Percentiles rank a stretch among this genome's conserved stretches.
These are phyloP conservation scores for Coregonus sp. DNA, from an alignment of 2,797 vertebrate genomes.

Conservation along the genomic window DNA sequence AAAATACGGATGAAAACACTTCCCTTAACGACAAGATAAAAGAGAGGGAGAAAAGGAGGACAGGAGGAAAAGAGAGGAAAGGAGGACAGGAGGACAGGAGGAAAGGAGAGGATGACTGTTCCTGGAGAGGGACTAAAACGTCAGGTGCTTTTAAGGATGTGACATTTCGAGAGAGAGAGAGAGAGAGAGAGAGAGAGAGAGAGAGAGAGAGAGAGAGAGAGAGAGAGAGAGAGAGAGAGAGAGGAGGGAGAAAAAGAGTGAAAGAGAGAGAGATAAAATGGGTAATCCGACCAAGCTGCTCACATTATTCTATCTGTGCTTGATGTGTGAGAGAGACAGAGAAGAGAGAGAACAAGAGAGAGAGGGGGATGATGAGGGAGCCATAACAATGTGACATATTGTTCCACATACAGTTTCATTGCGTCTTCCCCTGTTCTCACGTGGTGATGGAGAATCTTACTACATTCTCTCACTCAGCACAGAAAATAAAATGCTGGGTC, in stretches of 20 bases:
- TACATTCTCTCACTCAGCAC: background rate
- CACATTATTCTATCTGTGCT: too few relatives aligned
- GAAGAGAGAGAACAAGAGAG: slow-evolving; percentile 1
- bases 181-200: slow-evolving; percentile 10
- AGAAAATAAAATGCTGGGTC: background rate
- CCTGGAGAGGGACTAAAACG: background rate
- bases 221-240: too few relatives aligned
- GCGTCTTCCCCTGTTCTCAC: slow-evolving; percentile 23
- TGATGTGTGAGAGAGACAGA: too few relatives aligned
- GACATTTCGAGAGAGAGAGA: background rate
- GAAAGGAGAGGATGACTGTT: background rate
- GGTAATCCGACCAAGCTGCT: too few relatives aligned
- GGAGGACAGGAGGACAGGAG: slow-evolving; percentile 36
- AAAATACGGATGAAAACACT: background rate
- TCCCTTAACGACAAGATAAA: background rate
- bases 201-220: too few relatives aligned
- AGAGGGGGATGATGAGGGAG: background rate
- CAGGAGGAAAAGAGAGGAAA: slow-evolving; percentile 13
- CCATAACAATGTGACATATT: too few relatives aligned
- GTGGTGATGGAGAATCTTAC: background rate
- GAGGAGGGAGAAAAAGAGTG: too few relatives aligned
- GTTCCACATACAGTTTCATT: too few relatives aligned
- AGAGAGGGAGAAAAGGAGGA: slow-evolving; percentile 19
- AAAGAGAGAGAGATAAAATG: too few relatives aligned
- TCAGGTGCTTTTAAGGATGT: background rate